Evolutionary conservation across 2,797 vertebrate species (phyloP).

Genomic region (Dendrocincla fuliginosa): DNA sequence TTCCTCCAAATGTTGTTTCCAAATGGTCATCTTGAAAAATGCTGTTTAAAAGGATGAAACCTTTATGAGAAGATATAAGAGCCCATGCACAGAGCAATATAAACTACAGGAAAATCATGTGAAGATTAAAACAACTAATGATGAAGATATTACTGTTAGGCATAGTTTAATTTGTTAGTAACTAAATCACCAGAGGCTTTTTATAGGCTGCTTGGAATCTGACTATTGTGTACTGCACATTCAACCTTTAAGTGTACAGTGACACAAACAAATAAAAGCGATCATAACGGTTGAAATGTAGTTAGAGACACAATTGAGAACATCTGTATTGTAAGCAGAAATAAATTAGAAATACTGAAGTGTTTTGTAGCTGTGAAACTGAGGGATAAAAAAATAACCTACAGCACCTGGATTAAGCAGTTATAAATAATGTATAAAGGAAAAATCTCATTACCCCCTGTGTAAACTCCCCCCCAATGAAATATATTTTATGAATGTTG

Average conservation of each 20-base stretch:
- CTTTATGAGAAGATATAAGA: constrained; percentile 66
- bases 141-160: constrained; percentile 63
- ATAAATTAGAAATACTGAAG: constrained; percentile 83
- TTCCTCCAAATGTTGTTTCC: constrained; percentile 83
- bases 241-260: constrained; percentile 70
- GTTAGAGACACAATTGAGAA: constrained; percentile 84
- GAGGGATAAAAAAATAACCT: constrained; percentile 80
- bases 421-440: constrained; percentile 84
- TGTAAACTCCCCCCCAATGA: constrained; percentile 79
- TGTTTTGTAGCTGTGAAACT: constrained; percentile 80
- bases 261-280: constrained; percentile 80
- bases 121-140: constrained; percentile 70
- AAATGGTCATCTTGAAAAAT: constrained; percentile 79
- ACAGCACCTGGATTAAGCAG: constrained; percentile 81
- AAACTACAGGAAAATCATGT: constrained; percentile 58
- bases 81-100: constrained; percentile 16
- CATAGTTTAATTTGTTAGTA: constrained; percentile 72
- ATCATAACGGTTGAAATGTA: constrained; percentile 77
- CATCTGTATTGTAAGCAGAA: constrained; percentile 85
- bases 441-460: constrained; percentile 83
- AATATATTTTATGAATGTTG: constrained; percentile 85
- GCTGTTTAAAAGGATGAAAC: constrained; percentile 69
- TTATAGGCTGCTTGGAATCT: constrained; percentile 63
- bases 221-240: constrained; percentile 66
- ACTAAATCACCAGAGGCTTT: constrained; percentile 70